Evolutionary conservation across 1,140 invertebrate species (phyloP), one percentile per base, ranked within the genome.

Genomic region (Drosophila santomea): DNA sequence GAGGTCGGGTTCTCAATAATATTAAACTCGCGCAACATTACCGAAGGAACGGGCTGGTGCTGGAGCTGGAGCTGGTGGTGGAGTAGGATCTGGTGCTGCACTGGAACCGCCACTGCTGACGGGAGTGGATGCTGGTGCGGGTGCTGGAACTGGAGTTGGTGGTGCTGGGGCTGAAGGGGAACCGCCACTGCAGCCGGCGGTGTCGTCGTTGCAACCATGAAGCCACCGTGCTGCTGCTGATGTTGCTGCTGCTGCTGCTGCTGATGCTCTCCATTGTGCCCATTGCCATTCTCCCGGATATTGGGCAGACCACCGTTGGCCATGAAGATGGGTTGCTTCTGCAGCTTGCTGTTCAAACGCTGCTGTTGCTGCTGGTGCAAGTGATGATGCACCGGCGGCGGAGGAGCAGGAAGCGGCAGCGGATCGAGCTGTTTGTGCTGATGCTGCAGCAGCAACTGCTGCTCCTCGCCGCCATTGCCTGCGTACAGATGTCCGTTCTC

Each of bases 11-110:
- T 92, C 72, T 92, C 91, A 85, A 91, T 92, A 63, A 92, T 92
- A 91, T 92, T 91, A 77, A 92, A 92, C 54, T 92, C 91, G 60
- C 91, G 90, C 71, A 91, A 80, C 84, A 91, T 91, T 89, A 92
- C 90, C 90, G 82, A 73, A 67, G 78, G 80, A 71, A 80, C 75
- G 60, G 81, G 60, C 64, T 85, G 81, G 50, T 32, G 41, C 41
- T 77, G 73, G 32, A 62, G 69, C 35, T 86, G 73, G 41, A 62
- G 73, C 38, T 86, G 88, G 71, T 76, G 82, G 55, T 90, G 75
- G 44, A 60, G 69, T 11, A 75, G 80, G 50, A 47, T 64, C 41
- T 73, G 73, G 14, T 77, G 77, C 36, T 66, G 67, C 17, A 43
- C 36, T 52, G 60, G 60, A 38, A 35, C 50, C 15, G 25, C 17